Evolutionary conservation across 2,888 invertebrate genomes (phyloP).

Genomic region (Oscheius sp.): DNA sequence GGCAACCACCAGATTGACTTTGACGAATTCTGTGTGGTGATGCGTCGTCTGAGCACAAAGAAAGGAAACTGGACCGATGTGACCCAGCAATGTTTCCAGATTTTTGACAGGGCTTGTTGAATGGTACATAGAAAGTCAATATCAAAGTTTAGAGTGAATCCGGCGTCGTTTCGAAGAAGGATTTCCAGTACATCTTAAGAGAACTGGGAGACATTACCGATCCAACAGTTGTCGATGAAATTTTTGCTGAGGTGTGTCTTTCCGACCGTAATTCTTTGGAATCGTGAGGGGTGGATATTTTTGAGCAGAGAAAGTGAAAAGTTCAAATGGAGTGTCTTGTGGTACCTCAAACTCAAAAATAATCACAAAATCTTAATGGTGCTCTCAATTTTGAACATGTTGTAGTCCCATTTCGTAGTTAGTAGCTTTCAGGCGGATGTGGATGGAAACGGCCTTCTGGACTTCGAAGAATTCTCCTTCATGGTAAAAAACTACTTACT

Average conservation of each 20-base stretch:
- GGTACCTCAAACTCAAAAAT: too few relatives aligned
- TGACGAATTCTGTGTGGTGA: constrained; percentile 67
- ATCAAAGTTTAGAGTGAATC: constrained; percentile 62
- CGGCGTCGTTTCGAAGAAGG: constrained; percentile 66
- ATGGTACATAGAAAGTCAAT: neutral
- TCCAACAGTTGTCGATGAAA: constrained; percentile 67
- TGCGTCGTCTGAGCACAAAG: constrained; percentile 68
- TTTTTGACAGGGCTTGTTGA: constrained; percentile 67
- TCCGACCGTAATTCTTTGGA: neutral
- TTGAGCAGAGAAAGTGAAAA: neutral
- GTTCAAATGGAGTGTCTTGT: too few relatives aligned
- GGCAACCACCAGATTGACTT: constrained; percentile 73
- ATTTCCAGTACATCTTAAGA: constrained; percentile 69
- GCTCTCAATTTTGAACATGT: neutral
- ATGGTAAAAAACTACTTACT: constrained; percentile 71
- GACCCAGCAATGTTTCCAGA: constrained; percentile 69
- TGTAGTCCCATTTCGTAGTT: neutral
- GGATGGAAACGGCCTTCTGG: constrained; percentile 71
- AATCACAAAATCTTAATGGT: too few relatives aligned
- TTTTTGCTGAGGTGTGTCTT: constrained; percentile 58
- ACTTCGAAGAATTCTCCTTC: constrained; percentile 72
- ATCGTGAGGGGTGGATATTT: neutral
- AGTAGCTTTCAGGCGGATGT: constrained; percentile 60
- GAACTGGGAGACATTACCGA: constrained; percentile 71
- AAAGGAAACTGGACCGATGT: constrained; percentile 71